Base-by-base conservation (phyloP, 2,888 invertebrate species). In the Brachypalpus laphriformis region DNA sequence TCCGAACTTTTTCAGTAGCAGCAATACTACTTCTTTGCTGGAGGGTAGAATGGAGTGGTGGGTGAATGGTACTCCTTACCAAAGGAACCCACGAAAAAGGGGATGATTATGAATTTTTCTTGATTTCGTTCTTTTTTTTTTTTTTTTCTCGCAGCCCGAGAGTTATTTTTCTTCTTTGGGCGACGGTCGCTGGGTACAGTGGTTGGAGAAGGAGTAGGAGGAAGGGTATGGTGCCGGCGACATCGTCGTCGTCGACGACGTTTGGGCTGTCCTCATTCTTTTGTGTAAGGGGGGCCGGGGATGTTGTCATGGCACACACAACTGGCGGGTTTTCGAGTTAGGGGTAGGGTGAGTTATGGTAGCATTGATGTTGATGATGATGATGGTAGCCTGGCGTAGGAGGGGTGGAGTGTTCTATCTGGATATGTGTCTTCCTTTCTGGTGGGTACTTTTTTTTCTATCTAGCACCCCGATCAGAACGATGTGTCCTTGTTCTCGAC, bases 61-160 rank as follows among this genome's bases (percentile, higher is more conserved):
- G 51, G 71, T 28, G 65, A 31, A 14, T 31, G 56, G 78, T 71
- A 37, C 54, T 66, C 31, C 57, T 80, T 82, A 22, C 49, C 65
- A 76, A 85, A 59, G 81, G 71, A 81, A 34, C 68, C 57, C 68
- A 81, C 65, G 47, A 72, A 77, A 77, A 83, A 68, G 81, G 75
- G 85, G 81, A 85, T 85, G 81, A 76, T 85, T 85, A 85, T 85
- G 85, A 85, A 81, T 85, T 85, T 82, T 85, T 85, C 85, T 85
- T 85, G 81, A 57, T 75, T 80, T 70, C 37, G 40, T 31, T 49
- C 20, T 51, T 83, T 61, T 49, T 78, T 72, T 59, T 81, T 81
- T 59, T 51, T 49, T 80, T 47, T 68, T 40, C 31, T 76, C 66
- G 34, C 45, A 80, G 83, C 65, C 57, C 54, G 65, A 74, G 75